Evolutionary conservation across 2,888 invertebrate genomes (phyloP), one percentile per base, ranked within the genome.

Genomic region (Melangyna quadrimaculata): DNA sequence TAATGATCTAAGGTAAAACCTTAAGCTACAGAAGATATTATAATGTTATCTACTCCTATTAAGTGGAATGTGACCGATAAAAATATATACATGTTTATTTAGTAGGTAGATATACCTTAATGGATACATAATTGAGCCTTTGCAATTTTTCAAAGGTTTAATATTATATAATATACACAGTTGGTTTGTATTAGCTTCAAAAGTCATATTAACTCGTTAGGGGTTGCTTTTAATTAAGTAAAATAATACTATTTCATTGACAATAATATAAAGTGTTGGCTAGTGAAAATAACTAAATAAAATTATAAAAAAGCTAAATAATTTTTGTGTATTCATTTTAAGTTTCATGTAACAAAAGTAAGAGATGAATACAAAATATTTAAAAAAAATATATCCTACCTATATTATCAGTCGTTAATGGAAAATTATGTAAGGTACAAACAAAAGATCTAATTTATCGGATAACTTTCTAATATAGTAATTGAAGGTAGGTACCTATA

Each of bases 201-300:
- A 29, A 17, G 17, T 55, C n/a, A 10, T 27, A 17, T 8, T 27
- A 10, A 9, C 12, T n/a, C n/a, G n/a, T n/a, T n/a, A n/a, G 12
- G 14, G 10, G 3, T 29, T 24, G n/a, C 14, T 35, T 22, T 19
- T 27, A 19, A 12, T 45, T 45, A 29, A 17, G 3, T 29, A 10
- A 32, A 27, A 45, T n/a, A 63, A 29, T 8, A 63, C 40, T 69
- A 10, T 70, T 43, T 27, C n/a, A 55, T 45, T 78, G 78, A 78
- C 78, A 78, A 78, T 78, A 78, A 78, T 55, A 70, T 32, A 24
- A 53, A 40, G 27, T 40, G n/a, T n/a, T 32, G 51, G 24, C 43
- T 43, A 45, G 32, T 63, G 40, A 43, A 14, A 37, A 19, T 19
- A 37, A 57, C 14, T 45, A n/a, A 17, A 37, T 7, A 9, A 53